Evolutionary conservation across 2,797 vertebrate species (phyloP).

Genomic region (Enteromius argenteus): DNA sequence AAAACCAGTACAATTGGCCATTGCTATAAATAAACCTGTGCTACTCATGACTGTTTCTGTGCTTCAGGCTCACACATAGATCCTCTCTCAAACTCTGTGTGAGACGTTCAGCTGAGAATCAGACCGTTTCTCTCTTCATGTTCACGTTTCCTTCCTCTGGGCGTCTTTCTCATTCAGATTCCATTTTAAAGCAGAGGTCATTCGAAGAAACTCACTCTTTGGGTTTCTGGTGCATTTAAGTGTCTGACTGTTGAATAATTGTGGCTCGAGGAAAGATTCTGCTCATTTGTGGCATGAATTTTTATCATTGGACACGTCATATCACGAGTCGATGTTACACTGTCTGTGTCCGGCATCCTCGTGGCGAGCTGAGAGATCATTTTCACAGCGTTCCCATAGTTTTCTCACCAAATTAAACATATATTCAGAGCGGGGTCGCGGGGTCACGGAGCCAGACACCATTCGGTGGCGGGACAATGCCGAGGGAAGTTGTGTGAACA

Average conservation of each 20-base stretch:
- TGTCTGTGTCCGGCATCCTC: neutral
- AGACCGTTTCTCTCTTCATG: neutral
- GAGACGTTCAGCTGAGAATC: neutral
- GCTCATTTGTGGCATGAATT: neutral
- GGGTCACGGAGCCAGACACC: conserved; percentile 77
- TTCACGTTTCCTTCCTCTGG: neutral
- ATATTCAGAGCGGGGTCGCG: conserved; percentile 70
- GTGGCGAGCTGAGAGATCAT: neutral
- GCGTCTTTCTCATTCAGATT: neutral
- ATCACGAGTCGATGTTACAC: neutral
- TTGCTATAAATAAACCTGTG: no score
- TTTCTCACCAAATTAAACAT: conserved; percentile 56
- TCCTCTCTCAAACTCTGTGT: neutral
- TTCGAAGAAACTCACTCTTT: neutral
- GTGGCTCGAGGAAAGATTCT: neutral
- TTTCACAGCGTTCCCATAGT: conserved; percentile 31
- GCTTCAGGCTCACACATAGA: neutral
- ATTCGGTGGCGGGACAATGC: conserved; percentile 69
- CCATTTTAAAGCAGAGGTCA: conserved; percentile 16
- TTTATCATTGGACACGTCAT: neutral
- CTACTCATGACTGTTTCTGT: no score
- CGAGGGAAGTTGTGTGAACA: conserved; percentile 73
- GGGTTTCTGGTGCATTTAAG: neutral
- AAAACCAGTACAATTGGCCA: no score
- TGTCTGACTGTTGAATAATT: neutral